Conservation (phyloP, 2,113 vertebrate species). For the Corythoichthys haematopterus region DNA sequence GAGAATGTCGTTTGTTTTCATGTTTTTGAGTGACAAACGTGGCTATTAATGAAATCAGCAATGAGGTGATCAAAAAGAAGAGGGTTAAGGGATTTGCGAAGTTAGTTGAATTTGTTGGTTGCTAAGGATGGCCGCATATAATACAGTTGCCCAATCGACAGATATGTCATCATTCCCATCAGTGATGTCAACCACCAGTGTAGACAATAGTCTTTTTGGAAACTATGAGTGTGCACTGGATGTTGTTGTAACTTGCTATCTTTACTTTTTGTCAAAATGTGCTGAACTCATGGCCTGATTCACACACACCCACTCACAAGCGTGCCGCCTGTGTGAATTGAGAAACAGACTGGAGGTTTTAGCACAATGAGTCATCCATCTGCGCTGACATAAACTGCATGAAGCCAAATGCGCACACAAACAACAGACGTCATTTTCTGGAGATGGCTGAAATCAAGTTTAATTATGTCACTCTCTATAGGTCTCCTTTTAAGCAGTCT, state of each 20-base stretch:
- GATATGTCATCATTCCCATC: constrained; percentile 29
- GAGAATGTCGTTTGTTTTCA: neutral
- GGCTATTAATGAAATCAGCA: neutral
- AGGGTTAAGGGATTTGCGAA: neutral
- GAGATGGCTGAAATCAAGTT: neutral
- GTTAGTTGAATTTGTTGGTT: neutral
- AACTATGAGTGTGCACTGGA: constrained; percentile 7
- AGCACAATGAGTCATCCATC: constrained; percentile 15
- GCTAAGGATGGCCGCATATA: neutral
- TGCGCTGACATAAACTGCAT: neutral
- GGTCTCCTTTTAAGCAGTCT: too few species aligned
- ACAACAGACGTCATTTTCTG: neutral
- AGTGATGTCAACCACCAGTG: constrained; percentile 31
- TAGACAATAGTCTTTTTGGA: constrained; percentile 16
- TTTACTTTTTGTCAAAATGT: constrained; percentile 7
- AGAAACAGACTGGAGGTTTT: constrained; percentile 10
- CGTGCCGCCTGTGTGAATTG: neutral
- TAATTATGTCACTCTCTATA: neutral
- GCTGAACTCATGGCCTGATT: constrained; percentile 28
- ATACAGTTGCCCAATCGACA: constrained; percentile 10
- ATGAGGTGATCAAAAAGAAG: neutral
- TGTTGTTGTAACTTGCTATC: constrained; percentile 36
- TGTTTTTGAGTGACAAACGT: neutral
- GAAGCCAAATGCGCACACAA: neutral
- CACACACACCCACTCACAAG: constrained; percentile 17